A percentile compares a stretch with the other conserved stretches of the same genome.
Evolutionary conservation across 2,888 invertebrate genomes (phyloP).

Genomic region (Keiferia lycopersicella): DNA sequence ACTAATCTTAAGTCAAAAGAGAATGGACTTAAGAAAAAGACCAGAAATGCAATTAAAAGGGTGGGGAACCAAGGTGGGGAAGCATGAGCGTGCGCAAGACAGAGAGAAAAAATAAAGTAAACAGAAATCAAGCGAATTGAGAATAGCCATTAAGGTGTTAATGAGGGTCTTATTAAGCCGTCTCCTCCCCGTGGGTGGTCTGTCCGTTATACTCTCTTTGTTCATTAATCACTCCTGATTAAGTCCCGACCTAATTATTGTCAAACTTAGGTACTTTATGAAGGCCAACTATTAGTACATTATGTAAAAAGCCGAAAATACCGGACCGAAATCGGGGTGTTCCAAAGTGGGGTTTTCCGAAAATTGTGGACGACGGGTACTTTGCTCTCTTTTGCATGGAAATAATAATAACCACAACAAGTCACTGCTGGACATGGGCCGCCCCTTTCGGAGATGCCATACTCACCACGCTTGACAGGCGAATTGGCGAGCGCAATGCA

Average conservation of each 20-base stretch:
- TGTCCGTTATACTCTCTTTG: constrained; percentile 65
- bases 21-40: constrained; percentile 77
- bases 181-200: constrained; percentile 79
- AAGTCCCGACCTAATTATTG: constrained; percentile 65
- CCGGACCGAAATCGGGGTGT: too few species aligned
- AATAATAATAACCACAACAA: too few species aligned
- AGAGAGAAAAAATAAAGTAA: constrained; percentile 65
- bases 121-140: constrained; percentile 78
- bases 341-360: too few species aligned
- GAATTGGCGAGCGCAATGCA: too few species aligned
- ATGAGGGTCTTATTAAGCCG: constrained; percentile 81
- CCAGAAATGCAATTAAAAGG: constrained; percentile 75
- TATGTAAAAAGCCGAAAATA: too few species aligned
- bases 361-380: too few species aligned
- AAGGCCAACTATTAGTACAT: constrained; percentile 9
- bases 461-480: too few species aligned
- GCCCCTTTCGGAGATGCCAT: too few species aligned
- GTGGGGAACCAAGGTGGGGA: constrained; percentile 57
- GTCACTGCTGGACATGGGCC: too few species aligned
- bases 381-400: too few species aligned
- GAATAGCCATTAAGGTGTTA: constrained; percentile 81
- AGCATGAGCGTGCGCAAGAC: constrained; percentile 50
- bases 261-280: constrained; percentile 60
- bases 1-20: constrained; percentile 79
- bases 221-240: constrained; percentile 75